Percentiles rank a stretch among this genome's conserved stretches.
phyloP scores from a whole-genome alignment of 2,113 vertebrate genomes.

The Eptesicus fuscus region DNA sequence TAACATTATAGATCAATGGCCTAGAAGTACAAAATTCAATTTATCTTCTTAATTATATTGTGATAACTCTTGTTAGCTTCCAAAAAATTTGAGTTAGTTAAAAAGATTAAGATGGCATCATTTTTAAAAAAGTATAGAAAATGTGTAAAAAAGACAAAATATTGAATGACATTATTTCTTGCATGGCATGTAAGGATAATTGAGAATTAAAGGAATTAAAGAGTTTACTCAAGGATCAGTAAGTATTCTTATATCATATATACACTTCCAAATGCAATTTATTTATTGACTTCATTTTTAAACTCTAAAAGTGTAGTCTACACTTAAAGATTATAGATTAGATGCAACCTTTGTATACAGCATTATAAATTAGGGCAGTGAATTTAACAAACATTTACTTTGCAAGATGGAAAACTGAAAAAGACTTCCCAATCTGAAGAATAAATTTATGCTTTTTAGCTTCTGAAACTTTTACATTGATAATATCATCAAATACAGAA shows the following conservation, averaged over 20 bases:
- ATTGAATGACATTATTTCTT: not conserved
- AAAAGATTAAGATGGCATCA: not conserved
- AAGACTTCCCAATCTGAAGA: not conserved
- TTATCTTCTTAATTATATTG: not conserved
- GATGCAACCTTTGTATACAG: not conserved
- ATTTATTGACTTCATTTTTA: constrained; percentile 16
- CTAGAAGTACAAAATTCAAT: not conserved
- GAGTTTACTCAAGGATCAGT: not conserved
- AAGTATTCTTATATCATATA: not conserved
- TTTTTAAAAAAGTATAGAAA: not conserved
- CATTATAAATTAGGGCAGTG: not conserved
- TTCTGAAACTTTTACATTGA: not conserved
- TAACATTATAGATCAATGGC: not conserved
- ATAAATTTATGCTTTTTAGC: not conserved
- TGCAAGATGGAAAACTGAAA: not conserved
- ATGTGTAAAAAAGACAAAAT: not conserved
- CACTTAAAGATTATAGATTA: not conserved
- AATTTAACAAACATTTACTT: not conserved
- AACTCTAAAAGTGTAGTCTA: not conserved
- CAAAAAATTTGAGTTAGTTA: not conserved
- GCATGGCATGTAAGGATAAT: not conserved
- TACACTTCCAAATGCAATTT: not conserved
- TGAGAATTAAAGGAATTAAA: constrained; percentile 2
- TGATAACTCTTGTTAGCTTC: not conserved
- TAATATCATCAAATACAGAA: not conserved